Conservation (phyloP, 2,113 vertebrate species). For the Trachemys scripta region DNA sequence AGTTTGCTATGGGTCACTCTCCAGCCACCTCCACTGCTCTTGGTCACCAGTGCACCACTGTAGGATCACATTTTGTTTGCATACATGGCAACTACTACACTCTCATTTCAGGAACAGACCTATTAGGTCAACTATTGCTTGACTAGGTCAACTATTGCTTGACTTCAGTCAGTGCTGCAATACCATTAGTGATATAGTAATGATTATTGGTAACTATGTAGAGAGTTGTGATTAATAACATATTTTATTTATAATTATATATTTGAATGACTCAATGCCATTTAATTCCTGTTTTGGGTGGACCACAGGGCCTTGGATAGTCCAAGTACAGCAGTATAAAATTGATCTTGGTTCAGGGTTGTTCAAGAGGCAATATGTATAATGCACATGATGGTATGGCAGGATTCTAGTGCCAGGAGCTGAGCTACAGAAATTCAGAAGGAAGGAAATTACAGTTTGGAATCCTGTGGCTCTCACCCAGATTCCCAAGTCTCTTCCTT, state of each 20-base stretch:
- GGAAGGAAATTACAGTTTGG: background rate
- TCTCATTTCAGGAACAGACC: background rate
- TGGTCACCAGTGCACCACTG: background rate
- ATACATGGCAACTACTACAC: background rate
- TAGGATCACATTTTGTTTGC: accelerated
- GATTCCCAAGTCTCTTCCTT: background rate
- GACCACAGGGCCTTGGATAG: background rate
- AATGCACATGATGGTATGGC: background rate
- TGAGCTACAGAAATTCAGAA: background rate
- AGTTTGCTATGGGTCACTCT: background rate
- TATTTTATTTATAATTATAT: background rate
- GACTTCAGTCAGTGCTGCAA: background rate
- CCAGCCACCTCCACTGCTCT: background rate
- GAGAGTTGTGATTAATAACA: background rate
- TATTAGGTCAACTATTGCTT: background rate
- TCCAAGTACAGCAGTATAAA: background rate
- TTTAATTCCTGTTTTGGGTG: background rate
- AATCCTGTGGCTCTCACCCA: accelerated
- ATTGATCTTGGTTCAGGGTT: background rate
- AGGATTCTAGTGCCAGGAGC: background rate
- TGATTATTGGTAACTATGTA: background rate
- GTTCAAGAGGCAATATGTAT: background rate
- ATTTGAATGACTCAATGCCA: background rate
- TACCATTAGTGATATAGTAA: background rate
- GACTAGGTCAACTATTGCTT: background rate